Percentiles rank a stretch among this genome's conserved stretches.
phyloP scores from a whole-genome alignment of 2,113 vertebrate species.

The Heptranchias perlo region DNA sequence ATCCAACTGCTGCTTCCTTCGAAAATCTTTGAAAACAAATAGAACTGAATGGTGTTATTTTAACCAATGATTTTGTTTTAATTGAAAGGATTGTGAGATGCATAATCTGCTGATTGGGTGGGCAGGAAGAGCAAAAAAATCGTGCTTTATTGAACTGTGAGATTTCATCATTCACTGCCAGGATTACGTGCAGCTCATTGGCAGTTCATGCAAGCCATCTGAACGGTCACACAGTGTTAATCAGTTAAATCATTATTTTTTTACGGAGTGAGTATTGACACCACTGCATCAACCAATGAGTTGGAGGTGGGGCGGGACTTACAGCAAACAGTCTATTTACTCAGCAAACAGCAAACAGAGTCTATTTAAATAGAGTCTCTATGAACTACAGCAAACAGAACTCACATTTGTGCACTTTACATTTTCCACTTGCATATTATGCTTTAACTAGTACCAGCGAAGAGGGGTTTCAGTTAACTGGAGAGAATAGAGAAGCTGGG shows the following conservation, averaged over 20 bases:
- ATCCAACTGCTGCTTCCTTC: background rate
- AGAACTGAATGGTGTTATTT: background rate
- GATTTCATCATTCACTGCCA: background rate
- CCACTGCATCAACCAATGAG: too few relatives aligned
- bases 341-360: too few relatives aligned
- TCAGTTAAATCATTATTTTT: too few relatives aligned
- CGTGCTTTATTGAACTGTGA: background rate
- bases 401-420: background rate
- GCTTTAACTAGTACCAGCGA: background rate
- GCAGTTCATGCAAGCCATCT: background rate
- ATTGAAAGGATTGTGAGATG: background rate
- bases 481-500: background rate
- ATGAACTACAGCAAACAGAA: too few relatives aligned
- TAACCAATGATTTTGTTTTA: background rate
- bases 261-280: too few relatives aligned
- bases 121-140: background rate
- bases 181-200: background rate
- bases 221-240: background rate
- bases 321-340: too few relatives aligned
- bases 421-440: background rate
- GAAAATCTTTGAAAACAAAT: background rate
- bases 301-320: too few relatives aligned
- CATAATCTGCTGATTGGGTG: too few relatives aligned
- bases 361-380: too few relatives aligned
- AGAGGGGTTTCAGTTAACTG: background rate